These are phyloP conservation scores for Myotis brandtii DNA, from an alignment of 2,113 vertebrate genomes.

Conservation along the genomic window DNA sequence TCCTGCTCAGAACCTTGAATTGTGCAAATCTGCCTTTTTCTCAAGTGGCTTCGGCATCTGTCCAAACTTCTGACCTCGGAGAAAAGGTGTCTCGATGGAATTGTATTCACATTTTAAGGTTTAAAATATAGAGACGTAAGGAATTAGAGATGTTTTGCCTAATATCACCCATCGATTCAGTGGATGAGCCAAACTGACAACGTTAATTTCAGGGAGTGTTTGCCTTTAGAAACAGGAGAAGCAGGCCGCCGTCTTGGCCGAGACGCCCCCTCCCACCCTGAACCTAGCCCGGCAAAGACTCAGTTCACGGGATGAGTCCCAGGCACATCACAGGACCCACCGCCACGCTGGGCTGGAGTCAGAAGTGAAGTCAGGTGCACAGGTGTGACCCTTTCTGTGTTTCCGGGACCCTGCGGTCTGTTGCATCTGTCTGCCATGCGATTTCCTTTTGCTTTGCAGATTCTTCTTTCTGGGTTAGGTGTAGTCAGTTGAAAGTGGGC, in stretches of 20 bases:
- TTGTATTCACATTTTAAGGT: not conserved
- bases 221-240: not conserved
- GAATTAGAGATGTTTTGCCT: not conserved
- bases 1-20: not conserved
- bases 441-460: not conserved
- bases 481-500: not conserved
- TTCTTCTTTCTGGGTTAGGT: not conserved
- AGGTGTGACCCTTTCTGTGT: not conserved
- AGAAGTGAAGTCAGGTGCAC: not conserved
- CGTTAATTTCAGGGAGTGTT: not conserved
- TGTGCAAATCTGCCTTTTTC: not conserved
- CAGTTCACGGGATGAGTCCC: not conserved
- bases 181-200: not conserved
- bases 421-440: not conserved
- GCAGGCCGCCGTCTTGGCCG: not conserved
- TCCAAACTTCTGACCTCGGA: not conserved
- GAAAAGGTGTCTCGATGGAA: not conserved
- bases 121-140: not conserved
- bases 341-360: not conserved
- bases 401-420: not conserved
- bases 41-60: not conserved
- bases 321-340: not conserved
- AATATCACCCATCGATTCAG: not conserved
- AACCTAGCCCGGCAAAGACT: not conserved
- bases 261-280: not conserved